A percentile compares a stretch with the other conserved stretches of the same genome.
These are phyloP conservation scores for Kuschelorhynchus macadamiae DNA, from an alignment of 2,888 invertebrate species.

Conservation along the genomic window DNA sequence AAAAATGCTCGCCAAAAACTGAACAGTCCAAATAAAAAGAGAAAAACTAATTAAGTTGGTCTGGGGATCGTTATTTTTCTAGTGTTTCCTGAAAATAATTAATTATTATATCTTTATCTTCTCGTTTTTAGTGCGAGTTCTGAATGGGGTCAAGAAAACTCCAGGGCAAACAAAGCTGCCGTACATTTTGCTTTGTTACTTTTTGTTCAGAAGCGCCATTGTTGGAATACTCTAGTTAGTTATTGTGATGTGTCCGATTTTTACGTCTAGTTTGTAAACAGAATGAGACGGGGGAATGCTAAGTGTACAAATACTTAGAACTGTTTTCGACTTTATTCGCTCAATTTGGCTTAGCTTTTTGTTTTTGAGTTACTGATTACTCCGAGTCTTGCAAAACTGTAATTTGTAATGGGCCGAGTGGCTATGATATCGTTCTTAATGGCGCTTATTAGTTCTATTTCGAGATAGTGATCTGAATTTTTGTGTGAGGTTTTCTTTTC, in stretches of 20 bases:
- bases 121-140: slow-evolving; percentile 39
- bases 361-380: too few species aligned
- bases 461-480: too few species aligned
- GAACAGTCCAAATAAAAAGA: slow-evolving; percentile 22
- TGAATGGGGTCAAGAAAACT: slow-evolving; percentile 44
- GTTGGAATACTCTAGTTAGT: slow-evolving; percentile 22
- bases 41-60: slow-evolving; percentile 24
- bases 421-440: too few species aligned
- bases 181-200: slow-evolving; percentile 42
- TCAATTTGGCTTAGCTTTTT: too few species aligned
- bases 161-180: slow-evolving; percentile 40
- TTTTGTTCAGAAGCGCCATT: slow-evolving; percentile 39
- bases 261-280: slow-evolving; percentile 18
- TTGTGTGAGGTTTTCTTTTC: too few species aligned
- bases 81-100: slow-evolving; percentile 34
- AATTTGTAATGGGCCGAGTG: too few species aligned
- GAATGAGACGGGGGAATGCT: not conserved
- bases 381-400: too few species aligned
- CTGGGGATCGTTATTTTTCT: slow-evolving; percentile 30
- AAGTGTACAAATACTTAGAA: slow-evolving; percentile 21
- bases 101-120: slow-evolving; percentile 46
- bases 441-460: too few species aligned
- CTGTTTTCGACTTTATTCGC: slow-evolving; percentile 3
- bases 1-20: slow-evolving; percentile 8
- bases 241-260: slow-evolving; percentile 27